phyloP scores from a whole-genome alignment of 2,797 vertebrate species.

The Sciaenops ocellatus region DNA sequence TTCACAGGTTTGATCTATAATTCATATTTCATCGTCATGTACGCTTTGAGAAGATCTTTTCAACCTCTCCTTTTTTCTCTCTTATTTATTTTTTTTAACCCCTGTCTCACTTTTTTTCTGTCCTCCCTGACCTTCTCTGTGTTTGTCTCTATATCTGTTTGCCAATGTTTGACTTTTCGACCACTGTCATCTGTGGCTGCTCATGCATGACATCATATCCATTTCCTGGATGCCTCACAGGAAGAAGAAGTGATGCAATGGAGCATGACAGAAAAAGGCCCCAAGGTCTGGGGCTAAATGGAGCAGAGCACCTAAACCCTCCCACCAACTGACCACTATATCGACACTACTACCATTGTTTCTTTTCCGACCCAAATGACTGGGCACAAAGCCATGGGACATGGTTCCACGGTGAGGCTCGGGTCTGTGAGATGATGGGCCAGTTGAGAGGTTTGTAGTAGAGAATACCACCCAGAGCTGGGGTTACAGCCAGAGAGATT shows the following conservation, averaged over 20 bases:
- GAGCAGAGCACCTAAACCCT: slow-evolving; percentile 60
- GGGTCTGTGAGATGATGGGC: slow-evolving; percentile 18
- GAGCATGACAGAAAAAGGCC: slow-evolving; percentile 58
- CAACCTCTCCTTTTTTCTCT: slow-evolving; percentile 1
- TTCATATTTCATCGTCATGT: slow-evolving; percentile 59
- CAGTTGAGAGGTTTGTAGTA: slow-evolving; percentile 17
- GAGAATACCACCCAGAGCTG: slow-evolving; percentile 20
- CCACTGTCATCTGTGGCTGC: slow-evolving; percentile 58
- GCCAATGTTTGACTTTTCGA: slow-evolving; percentile 53
- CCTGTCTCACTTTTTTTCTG: slow-evolving; percentile 11
- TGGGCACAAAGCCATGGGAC: not conserved
- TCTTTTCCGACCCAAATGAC: slow-evolving; percentile 12
- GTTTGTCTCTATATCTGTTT: slow-evolving; percentile 49
- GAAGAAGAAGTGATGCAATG: slow-evolving; percentile 56
- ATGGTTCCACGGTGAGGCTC: not conserved
- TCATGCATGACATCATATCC: slow-evolving; percentile 76
- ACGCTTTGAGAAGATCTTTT: slow-evolving; percentile 48
- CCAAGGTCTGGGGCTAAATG: slow-evolving; percentile 64
- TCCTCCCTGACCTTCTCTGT: slow-evolving; percentile 48
- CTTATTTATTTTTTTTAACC: slow-evolving; percentile 8
- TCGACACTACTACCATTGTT: slow-evolving; percentile 21
- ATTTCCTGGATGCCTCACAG: slow-evolving; percentile 69
- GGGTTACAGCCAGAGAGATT: slow-evolving; percentile 29
- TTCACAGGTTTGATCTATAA: slow-evolving; percentile 72
- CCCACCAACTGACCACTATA: slow-evolving; percentile 45